phyloP scores from a whole-genome alignment of 2,113 vertebrate genomes.

The Peromyscus maniculatus region DNA sequence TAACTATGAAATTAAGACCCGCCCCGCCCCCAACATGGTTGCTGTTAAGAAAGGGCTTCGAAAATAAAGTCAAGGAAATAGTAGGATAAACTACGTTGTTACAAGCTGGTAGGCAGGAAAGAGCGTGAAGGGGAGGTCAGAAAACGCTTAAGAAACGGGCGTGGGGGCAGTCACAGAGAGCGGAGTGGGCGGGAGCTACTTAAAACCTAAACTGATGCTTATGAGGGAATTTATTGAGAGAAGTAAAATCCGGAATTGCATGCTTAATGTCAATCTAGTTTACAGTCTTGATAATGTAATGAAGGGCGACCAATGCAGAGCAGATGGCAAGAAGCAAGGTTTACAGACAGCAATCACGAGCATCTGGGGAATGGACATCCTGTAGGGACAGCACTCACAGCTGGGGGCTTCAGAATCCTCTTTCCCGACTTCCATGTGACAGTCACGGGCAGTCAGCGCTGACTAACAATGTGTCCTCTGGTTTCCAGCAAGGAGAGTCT shows the following conservation, averaged over 20 bases:
- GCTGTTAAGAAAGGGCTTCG: not conserved
- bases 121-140: not conserved
- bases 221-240: constrained; percentile 82
- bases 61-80: not conserved
- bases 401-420: constrained; percentile 45
- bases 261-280: constrained; percentile 81
- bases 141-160: not conserved
- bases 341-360: constrained; percentile 70
- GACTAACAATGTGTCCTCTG: constrained; percentile 3
- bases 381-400: constrained; percentile 47
- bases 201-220: constrained; percentile 74
- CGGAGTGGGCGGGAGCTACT: constrained; percentile 25
- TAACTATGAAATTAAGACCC: not conserved
- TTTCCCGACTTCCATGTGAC: constrained; percentile 32
- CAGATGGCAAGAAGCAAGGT: constrained; percentile 84
- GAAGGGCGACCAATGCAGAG: constrained; percentile 83
- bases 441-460: not conserved
- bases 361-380: constrained; percentile 56
- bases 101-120: not conserved
- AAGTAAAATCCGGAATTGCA: constrained; percentile 83
- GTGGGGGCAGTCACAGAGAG: not conserved
- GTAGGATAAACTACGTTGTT: not conserved
- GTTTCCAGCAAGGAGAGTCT: constrained; percentile 60
- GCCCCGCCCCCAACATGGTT: not conserved
- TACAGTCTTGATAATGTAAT: constrained; percentile 83